A percentile compares a stretch with the other conserved stretches of the same genome.
phyloP scores from a whole-genome alignment of 2,113 vertebrate species.

The Hydropotes inermis region DNA sequence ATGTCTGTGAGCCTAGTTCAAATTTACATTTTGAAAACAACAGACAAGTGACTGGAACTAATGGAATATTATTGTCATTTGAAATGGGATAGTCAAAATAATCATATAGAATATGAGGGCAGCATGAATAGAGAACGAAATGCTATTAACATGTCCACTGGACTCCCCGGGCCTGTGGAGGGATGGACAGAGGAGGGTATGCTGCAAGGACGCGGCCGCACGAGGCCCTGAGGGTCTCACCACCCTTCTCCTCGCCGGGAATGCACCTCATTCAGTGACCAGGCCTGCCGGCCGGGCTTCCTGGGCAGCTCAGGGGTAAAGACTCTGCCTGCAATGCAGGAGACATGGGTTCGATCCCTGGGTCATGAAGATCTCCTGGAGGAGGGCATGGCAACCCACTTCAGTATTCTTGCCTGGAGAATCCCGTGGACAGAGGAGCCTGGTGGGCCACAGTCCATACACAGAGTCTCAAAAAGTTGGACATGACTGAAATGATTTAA shows the following conservation, averaged over 20 bases:
- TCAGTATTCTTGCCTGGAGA: too few species aligned
- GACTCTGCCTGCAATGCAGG: too few species aligned
- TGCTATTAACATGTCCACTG: rapidly evolving
- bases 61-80: neutral
- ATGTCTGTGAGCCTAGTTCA: too few species aligned
- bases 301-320: too few species aligned
- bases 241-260: rapidly evolving
- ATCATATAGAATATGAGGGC: rapidly evolving
- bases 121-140: rapidly evolving
- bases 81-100: neutral
- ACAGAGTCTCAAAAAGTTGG: too few species aligned
- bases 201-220: neutral
- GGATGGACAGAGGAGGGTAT: rapidly evolving
- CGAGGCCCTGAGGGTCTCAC: neutral
- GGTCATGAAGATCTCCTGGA: too few species aligned
- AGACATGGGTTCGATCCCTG: too few species aligned
- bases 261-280: rapidly evolving
- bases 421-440: too few species aligned
- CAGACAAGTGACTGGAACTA: rapidly evolving
- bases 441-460: too few species aligned
- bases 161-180: rapidly evolving
- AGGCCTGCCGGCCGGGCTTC: too few species aligned
- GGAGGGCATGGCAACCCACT: too few species aligned
- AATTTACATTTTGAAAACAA: neutral
- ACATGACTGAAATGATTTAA: too few species aligned